Evolutionary conservation across 2,113 vertebrate genomes (phyloP), one percentile per base, ranked within the genome.

Genomic region (Typhlomys cinereus): DNA sequence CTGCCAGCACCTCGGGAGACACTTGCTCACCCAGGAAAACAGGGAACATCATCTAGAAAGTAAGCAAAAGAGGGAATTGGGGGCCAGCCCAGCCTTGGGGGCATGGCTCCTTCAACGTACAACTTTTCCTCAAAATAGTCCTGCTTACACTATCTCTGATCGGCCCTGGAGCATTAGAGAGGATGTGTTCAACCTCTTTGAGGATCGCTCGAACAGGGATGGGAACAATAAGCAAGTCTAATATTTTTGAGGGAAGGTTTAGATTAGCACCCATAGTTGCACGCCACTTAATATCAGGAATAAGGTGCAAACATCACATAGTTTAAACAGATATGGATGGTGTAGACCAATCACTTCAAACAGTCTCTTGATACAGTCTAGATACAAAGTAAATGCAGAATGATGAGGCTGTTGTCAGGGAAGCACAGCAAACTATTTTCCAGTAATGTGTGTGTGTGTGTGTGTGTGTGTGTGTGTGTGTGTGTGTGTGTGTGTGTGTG

Each of bases 1-100:
- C 74, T 13, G 98, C 98, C 95, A 99, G 97, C 67, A 97, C 98
- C 74, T 99, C 98, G 0, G 98, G 96, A 0, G 98, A 97, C 29
- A 98, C 95, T 1, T 98, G 98, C 8, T 98, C 73, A 12, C 97
- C 98, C 90, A 98, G 97, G 87, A 98, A 96, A 36, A 97, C 62
- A 5, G 98, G 98, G 78, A 98, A 96, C 96, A 99, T 81, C n/a
- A 98, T 54, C 98, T 99, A 88, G 48, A 20, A 29, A 96, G 20
- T 82, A 96, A 5, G 11, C 34, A 93, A 25, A 62, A 21, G 0
- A 1, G 7, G 17, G 9, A 8, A 2, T 80, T 39, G 75, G 62
- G 21, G 3, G 20, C 1, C 27, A 46, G 70, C 3, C 50, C 12
- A 61, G 39, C 21, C 21, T 9, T 23, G 10, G 0, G 5, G 4